Evolutionary conservation across 2,797 vertebrate genomes (phyloP).

Genomic region (Lepus townsendii): DNA sequence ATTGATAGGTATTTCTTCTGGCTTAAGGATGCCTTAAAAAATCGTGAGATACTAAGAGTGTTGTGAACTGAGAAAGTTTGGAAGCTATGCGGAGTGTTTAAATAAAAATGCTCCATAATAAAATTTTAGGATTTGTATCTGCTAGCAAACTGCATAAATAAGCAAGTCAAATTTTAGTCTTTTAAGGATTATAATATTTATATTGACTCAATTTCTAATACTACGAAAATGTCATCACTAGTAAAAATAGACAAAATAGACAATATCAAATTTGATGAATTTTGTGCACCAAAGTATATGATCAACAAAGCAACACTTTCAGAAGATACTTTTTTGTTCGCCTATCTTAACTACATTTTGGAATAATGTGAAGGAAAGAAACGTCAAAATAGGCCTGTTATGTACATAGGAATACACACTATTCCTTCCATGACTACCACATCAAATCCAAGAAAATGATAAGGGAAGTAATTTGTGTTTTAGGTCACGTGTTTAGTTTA

Average conservation of each 20-base stretch:
- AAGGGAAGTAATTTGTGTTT: not conserved
- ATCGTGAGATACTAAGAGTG: not conserved
- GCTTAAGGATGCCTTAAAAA: not conserved
- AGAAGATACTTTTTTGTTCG: too few species aligned
- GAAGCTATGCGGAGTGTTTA: not conserved
- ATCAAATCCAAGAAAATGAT: not conserved
- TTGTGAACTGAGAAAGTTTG: not conserved
- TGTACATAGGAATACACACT: not conserved
- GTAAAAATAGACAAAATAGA: not conserved
- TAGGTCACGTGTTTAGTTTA: not conserved
- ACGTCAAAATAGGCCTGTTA: not conserved
- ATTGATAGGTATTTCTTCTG: not conserved
- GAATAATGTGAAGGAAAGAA: not conserved
- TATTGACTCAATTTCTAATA: not conserved
- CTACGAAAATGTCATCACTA: not conserved
- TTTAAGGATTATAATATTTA: not conserved
- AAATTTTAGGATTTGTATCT: not conserved
- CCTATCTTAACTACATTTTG: too few species aligned
- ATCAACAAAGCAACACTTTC: not conserved
- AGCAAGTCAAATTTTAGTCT: not conserved
- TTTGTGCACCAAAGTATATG: not conserved
- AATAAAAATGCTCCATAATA: not conserved
- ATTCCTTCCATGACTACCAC: too few species aligned
- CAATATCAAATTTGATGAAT: not conserved
- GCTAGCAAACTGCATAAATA: not conserved